phyloP scores from a whole-genome alignment of 2,797 vertebrate genomes.

The Aselliscus stoliczkanus region DNA sequence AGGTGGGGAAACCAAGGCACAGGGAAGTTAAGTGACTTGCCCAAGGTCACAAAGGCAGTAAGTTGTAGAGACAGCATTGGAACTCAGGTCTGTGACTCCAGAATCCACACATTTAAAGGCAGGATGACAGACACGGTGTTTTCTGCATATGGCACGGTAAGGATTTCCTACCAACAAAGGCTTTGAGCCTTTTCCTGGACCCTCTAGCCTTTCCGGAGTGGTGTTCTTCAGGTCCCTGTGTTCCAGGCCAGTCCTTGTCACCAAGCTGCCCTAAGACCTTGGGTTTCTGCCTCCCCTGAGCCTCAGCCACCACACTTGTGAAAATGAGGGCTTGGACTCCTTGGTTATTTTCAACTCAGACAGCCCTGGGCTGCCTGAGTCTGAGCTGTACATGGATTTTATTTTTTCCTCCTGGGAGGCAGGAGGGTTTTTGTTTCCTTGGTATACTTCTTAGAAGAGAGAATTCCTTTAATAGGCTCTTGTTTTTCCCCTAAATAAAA shows the following conservation, averaged over 20 bases:
- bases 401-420: neutral
- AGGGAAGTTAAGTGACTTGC: neutral
- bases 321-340: neutral
- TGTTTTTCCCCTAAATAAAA: slow-evolving; percentile 1
- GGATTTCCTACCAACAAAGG: neutral
- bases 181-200: neutral
- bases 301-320: neutral
- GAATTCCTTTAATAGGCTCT: neutral
- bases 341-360: neutral
- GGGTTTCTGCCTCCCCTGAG: neutral
- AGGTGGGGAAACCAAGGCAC: neutral
- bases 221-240: neutral
- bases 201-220: neutral
- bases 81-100: neutral
- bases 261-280: neutral
- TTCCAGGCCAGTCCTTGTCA: neutral
- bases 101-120: neutral
- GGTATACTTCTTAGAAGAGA: neutral
- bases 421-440: rapidly evolving
- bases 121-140: neutral
- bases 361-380: neutral
- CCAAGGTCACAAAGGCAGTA: neutral
- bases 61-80: neutral
- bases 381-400: neutral
- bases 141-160: neutral